Conservation (phyloP, 2,797 vertebrate species). For the Myripristis jacobus region DNA sequence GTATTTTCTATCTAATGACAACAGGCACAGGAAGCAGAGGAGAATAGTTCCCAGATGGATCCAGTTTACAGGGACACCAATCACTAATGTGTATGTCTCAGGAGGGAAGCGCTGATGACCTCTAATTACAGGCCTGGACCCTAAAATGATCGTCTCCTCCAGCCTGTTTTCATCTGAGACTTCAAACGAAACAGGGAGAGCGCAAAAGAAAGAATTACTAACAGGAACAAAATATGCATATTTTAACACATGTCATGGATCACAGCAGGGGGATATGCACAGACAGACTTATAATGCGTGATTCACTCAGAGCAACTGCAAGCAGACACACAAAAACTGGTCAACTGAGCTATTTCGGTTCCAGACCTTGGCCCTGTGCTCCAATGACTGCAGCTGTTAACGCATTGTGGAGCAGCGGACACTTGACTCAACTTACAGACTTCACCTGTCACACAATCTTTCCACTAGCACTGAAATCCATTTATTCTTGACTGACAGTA, state of each 20-base stretch:
- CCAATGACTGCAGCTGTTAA: constrained; percentile 68
- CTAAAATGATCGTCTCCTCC: constrained; percentile 74
- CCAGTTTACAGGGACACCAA: constrained; percentile 78
- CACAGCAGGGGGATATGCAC: constrained; percentile 15
- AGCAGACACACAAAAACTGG: constrained; percentile 45
- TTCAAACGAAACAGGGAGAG: constrained; percentile 65
- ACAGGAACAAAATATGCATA: constrained; percentile 2
- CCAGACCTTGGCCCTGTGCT: constrained; percentile 58
- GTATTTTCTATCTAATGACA: constrained; percentile 79
- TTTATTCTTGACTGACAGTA: constrained; percentile 25
- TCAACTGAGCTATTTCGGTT: constrained; percentile 69
- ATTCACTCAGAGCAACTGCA: constrained; percentile 49
- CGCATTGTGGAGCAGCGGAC: constrained; percentile 35
- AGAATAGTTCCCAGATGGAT: constrained; percentile 83
- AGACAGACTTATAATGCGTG: constrained; percentile 29
- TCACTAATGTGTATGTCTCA: constrained; percentile 57
- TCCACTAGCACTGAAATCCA: constrained; percentile 4
- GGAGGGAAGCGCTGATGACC: constrained; percentile 59
- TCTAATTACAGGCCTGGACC: constrained; percentile 76
- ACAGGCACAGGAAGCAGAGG: constrained; percentile 75
- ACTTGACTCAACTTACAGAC: constrained; percentile 52
- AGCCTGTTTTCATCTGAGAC: constrained; percentile 62
- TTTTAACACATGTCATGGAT: constrained; percentile 44
- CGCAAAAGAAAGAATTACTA: neutral
- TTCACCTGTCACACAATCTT: constrained; percentile 43